Base-by-base conservation (phyloP, 2,797 vertebrate species). In the Aphelocoma californica region DNA sequence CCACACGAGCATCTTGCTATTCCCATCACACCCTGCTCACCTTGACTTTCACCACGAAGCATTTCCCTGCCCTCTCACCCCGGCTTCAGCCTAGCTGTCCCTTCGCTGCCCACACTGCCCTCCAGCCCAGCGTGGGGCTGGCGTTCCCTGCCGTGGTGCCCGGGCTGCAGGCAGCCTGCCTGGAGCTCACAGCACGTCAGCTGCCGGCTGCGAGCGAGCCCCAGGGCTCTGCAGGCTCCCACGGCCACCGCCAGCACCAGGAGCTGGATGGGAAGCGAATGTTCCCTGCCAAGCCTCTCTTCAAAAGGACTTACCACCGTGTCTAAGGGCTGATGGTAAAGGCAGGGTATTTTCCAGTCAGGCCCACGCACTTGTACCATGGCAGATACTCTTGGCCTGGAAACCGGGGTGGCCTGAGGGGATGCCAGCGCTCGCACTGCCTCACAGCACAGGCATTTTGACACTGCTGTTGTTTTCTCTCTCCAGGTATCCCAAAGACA, bases 271-370 rank as follows among this genome's bases (percentile, higher is more conserved):
- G 78, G 74, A 80, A 82, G 85, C 50, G 14, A 69, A n/a, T 47
- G 44, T 31, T 60, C 58, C 71, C 31, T 85, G 90, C 91, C 90
- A 92, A 92, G n/a, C 50, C 50, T 89, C 71, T 61, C 71, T 82
- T 82, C 79, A 57, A 69, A 91, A 91, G 81, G 54, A 19, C 40
- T 85, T 32, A 36, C 21, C 69, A 3, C 62, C 36, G 0, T 29
- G 77, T 57, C 89, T 72, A 32, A 75, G 89, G 44, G 23, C 66
- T 82, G 83, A 24, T 1, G 51, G 83, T 58, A 69, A 92, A 91
- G 31, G 74, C 66, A 94, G 88, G 81, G 78, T 88, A 40, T 93
- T 88, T 90, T 93, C 86, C 91, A 87, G 66, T 26, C 87, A 75
- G 70, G 54, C 89, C 78, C 84, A 91, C 1, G 0, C 51, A 12